These are phyloP conservation scores for Pseudococcus jackbeardsleyi DNA, from an alignment of 2,888 invertebrate genomes.

Conservation along the genomic window DNA sequence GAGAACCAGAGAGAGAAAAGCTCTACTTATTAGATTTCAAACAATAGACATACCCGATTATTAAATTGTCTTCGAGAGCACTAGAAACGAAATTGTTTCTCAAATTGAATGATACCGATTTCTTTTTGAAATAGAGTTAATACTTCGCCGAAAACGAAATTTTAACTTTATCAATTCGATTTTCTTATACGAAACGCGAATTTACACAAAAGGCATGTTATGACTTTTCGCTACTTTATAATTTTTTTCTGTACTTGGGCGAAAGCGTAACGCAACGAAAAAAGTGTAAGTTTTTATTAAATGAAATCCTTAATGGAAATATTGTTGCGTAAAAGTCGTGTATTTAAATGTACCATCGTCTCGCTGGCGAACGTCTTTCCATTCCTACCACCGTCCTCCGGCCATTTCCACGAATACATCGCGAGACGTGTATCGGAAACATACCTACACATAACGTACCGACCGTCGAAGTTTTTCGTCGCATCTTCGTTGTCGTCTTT, in stretches of 20 bases:
- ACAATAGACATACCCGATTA: conserved; percentile 50
- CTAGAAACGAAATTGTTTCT: conserved; percentile 51
- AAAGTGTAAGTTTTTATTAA: conserved; percentile 36
- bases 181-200: neutral
- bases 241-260: conserved; percentile 4
- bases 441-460: neutral
- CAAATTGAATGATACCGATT: conserved; percentile 43
- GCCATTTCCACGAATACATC: neutral
- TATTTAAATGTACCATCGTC: conserved; percentile 38
- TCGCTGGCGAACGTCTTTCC: neutral
- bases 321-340: conserved; percentile 30
- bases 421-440: neutral
- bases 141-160: conserved; percentile 48
- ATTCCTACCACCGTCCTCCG: neutral
- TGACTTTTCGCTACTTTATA: conserved; percentile 38
- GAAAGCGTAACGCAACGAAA: conserved; percentile 3
- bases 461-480: conserved; percentile 7
- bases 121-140: conserved; percentile 39
- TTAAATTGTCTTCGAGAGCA: conserved; percentile 51
- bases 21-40: conserved; percentile 47
- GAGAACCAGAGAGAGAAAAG: neutral
- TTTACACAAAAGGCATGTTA: conserved; percentile 30
- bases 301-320: conserved; percentile 45
- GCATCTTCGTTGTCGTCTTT: neutral
- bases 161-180: conserved; percentile 50